Conservation (phyloP, 2,797 vertebrate species). For the Poecilia wingei region DNA sequence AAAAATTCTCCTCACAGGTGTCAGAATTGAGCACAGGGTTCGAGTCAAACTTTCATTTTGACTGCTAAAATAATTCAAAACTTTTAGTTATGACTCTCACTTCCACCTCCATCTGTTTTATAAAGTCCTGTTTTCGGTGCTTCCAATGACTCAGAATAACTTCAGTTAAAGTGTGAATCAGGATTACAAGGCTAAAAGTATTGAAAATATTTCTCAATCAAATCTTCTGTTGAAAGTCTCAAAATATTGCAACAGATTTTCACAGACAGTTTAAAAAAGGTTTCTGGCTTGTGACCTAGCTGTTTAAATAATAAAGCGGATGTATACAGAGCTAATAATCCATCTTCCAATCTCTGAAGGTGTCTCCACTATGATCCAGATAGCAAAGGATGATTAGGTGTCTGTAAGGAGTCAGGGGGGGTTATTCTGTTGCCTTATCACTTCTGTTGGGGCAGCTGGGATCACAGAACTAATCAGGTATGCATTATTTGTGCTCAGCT, state of each 20-base stretch:
- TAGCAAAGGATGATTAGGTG: constrained; percentile 6
- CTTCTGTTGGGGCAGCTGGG: not conserved
- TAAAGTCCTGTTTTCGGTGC: not conserved
- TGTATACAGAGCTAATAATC: not conserved
- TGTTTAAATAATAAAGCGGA: not conserved
- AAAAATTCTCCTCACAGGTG: not conserved
- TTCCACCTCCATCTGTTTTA: not conserved
- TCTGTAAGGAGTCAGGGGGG: constrained; percentile 5
- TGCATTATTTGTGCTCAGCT: constrained; percentile 11
- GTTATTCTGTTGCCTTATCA: constrained; percentile 48
- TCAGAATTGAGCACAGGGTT: not conserved
- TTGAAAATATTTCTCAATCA: not conserved
- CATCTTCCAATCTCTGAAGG: constrained; percentile 3
- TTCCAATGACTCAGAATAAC: not conserved
- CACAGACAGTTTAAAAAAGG: not conserved
- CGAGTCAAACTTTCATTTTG: not conserved
- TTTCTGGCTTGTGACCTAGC: not conserved
- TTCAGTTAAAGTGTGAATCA: not conserved
- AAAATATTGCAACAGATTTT: not conserved
- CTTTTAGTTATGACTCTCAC: not conserved
- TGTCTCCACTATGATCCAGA: not conserved
- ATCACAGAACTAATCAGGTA: constrained; percentile 20
- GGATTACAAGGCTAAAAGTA: not conserved
- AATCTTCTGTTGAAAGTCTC: not conserved
- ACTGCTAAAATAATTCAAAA: not conserved